phyloP scores from a whole-genome alignment of 2,113 vertebrate species.

The Mohoua ochrocephala region DNA sequence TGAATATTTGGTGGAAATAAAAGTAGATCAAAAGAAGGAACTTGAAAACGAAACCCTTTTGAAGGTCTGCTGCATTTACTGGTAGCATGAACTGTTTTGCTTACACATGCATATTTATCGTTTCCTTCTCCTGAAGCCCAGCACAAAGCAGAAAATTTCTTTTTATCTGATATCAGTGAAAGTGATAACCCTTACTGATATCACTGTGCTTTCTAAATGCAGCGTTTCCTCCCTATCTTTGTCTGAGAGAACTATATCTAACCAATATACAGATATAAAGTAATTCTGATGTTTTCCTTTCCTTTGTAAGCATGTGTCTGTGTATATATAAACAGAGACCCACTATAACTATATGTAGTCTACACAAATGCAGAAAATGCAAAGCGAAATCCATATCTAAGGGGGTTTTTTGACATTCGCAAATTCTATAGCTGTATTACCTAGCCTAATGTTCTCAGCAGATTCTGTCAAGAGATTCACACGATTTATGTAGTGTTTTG shows the following conservation, averaged over 20 bases:
- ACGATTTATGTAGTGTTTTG: conserved; percentile 1
- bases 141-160: neutral
- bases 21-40: neutral
- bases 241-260: neutral
- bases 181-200: neutral
- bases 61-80: neutral
- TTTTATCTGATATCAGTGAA: neutral
- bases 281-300: neutral
- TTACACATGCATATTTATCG: neutral
- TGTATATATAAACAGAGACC: neutral
- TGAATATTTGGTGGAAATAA: neutral
- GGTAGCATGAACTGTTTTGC: neutral
- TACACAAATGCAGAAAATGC: neutral
- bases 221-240: neutral
- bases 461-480: neutral
- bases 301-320: neutral
- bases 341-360: neutral
- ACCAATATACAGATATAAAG: neutral
- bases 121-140: neutral
- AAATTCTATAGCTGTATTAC: neutral
- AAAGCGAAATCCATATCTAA: neutral
- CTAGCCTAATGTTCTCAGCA: neutral
- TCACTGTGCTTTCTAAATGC: neutral
- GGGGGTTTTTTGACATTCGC: neutral
- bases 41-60: neutral